These are phyloP conservation scores for Meghimatium bilineatum DNA, from an alignment of 2,888 invertebrate species.

Conservation along the genomic window DNA sequence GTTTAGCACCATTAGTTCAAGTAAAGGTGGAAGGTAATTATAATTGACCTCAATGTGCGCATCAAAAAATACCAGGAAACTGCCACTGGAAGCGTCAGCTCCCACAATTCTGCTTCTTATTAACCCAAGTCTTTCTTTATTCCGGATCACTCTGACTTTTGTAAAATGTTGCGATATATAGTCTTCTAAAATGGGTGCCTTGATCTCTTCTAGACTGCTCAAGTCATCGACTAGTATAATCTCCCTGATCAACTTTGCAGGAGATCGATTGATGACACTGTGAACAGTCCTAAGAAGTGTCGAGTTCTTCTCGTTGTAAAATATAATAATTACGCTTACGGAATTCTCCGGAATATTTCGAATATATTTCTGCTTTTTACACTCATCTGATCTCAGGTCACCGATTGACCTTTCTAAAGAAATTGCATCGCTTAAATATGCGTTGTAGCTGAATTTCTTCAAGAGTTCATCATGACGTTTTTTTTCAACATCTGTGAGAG, in stretches of 20 bases:
- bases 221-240: conserved; percentile 50
- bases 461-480: neutral
- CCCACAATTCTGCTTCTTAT: conserved; percentile 45
- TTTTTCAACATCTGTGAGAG: neutral
- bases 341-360: conserved; percentile 14
- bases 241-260: conserved; percentile 34
- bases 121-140: conserved; percentile 43
- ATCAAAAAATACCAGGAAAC: conserved; percentile 47
- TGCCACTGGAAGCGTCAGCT: conserved; percentile 39
- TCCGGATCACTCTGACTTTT: conserved; percentile 39
- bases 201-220: conserved; percentile 40
- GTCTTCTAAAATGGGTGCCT: conserved; percentile 22
- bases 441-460: conserved; percentile 10
- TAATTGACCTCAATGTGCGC: conserved; percentile 49
- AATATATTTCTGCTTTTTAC: conserved; percentile 4
- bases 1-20: conserved; percentile 30
- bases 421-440: conserved; percentile 18
- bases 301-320: conserved; percentile 48
- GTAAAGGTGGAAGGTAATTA: conserved; percentile 47
- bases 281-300: conserved; percentile 44
- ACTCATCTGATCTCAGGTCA: conserved; percentile 10
- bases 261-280: conserved; percentile 42
- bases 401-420: conserved; percentile 25
- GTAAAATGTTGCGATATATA: conserved; percentile 34
- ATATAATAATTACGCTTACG: conserved; percentile 42